phyloP scores from a whole-genome alignment of 2,797 vertebrate genomes.

The Miichthys miiuy region DNA sequence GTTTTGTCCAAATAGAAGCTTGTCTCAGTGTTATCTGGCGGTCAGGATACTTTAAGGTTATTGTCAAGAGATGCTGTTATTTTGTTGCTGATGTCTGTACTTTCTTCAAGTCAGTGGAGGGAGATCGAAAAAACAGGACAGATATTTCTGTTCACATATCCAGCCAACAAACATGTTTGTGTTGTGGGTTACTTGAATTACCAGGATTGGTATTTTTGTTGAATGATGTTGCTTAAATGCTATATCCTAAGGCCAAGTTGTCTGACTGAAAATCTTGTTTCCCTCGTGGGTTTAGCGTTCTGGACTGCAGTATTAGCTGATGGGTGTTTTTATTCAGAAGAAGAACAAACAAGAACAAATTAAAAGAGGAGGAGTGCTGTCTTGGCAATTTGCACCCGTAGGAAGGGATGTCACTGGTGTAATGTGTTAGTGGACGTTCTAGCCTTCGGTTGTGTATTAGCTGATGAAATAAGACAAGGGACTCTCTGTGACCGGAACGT shows the following conservation, averaged over 20 bases:
- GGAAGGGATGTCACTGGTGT: constrained; percentile 31
- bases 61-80: not conserved
- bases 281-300: constrained; percentile 42
- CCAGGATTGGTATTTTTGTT: constrained; percentile 31
- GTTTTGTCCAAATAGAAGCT: not conserved
- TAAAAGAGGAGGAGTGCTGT: constrained; percentile 48
- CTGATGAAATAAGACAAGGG: constrained; percentile 34
- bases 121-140: not conserved
- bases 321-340: constrained; percentile 40
- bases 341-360: constrained; percentile 64
- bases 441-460: constrained; percentile 32
- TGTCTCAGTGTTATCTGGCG: not conserved
- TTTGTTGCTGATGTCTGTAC: constrained; percentile 5
- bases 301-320: constrained; percentile 44
- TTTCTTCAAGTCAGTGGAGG: constrained; percentile 1
- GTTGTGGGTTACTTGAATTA: constrained; percentile 38
- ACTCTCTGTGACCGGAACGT: constrained; percentile 21
- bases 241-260: constrained; percentile 23
- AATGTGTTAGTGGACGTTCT: constrained; percentile 38
- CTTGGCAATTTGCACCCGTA: constrained; percentile 44
- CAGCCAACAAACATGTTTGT: constrained; percentile 33
- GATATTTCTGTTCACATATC: not conserved
- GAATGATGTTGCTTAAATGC: constrained; percentile 33
- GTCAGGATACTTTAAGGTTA: not conserved
- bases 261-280: constrained; percentile 43